Evolutionary conservation across 2,888 invertebrate species (phyloP).

Genomic region (Metopia argyrocephala): DNA sequence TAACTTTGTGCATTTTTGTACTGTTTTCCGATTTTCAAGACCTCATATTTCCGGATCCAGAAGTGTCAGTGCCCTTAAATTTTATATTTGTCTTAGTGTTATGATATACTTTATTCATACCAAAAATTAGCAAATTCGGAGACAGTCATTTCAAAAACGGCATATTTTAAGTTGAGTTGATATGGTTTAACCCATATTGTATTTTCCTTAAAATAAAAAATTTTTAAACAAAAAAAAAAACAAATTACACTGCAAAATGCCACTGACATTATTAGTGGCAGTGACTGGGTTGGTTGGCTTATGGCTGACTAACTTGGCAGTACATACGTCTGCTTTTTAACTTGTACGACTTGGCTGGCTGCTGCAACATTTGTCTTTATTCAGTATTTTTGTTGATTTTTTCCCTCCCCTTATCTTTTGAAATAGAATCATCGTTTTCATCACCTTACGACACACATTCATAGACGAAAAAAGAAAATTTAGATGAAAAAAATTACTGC

Average conservation of each 20-base stretch:
- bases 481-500: slow-evolving; percentile 21
- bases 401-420: slow-evolving; percentile 37
- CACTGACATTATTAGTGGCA: slow-evolving; percentile 51
- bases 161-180: no score
- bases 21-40: no score
- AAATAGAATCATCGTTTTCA: slow-evolving; percentile 56
- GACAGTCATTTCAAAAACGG: no score
- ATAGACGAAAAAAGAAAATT: slow-evolving; percentile 27
- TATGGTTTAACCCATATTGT: no score
- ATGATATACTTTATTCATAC: no score
- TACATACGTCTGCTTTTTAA: no score
- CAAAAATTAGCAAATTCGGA: no score
- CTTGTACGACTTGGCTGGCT: background rate
- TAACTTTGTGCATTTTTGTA: no score
- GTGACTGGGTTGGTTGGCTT: background rate
- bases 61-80: no score
- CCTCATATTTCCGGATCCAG: no score
- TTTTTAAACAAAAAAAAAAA: background rate
- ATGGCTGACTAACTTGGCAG: slow-evolving; percentile 21
- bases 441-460: slow-evolving; percentile 61
- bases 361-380: slow-evolving; percentile 11
- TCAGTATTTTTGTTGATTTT: background rate
- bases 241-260: slow-evolving; percentile 37
- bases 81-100: no score
- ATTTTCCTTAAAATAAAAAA: slow-evolving; percentile 7